Evolutionary conservation across 2,888 invertebrate genomes (phyloP).

Genomic region (Electrophaes corylata): DNA sequence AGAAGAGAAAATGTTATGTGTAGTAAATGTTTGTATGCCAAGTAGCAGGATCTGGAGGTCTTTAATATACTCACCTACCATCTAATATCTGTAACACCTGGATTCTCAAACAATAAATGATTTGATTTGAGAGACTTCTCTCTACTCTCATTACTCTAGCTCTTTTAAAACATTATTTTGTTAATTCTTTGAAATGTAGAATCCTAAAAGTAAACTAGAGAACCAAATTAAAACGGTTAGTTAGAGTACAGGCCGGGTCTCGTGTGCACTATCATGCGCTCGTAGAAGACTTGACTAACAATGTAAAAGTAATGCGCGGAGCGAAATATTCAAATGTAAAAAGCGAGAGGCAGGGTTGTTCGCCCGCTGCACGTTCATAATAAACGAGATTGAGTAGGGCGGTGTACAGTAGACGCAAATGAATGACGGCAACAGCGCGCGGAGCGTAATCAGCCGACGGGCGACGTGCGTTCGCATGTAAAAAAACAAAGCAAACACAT

Average conservation of each 20-base stretch:
- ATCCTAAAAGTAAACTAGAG: constrained; percentile 22
- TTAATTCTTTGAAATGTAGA: constrained; percentile 1
- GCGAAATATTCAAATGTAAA: constrained; percentile 73
- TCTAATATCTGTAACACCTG: too few relatives aligned
- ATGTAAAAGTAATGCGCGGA: constrained; percentile 65
- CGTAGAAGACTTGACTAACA: constrained; percentile 57
- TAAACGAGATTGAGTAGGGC: constrained; percentile 81
- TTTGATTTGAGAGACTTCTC: too few relatives aligned
- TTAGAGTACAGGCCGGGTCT: constrained; percentile 39
- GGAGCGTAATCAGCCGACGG: constrained; percentile 74
- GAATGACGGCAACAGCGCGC: constrained; percentile 74
- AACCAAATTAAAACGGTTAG: constrained; percentile 45
- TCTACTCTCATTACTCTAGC: background rate
- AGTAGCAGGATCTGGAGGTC: too few relatives aligned
- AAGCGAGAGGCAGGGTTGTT: constrained; percentile 61
- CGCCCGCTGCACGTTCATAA: constrained; percentile 74
- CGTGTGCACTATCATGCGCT: constrained; percentile 49
- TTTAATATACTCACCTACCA: too few relatives aligned
- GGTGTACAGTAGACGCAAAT: constrained; percentile 71
- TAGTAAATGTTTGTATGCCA: too few relatives aligned
- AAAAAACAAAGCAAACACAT: constrained; percentile 71
- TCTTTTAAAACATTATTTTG: background rate
- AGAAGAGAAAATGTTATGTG: too few relatives aligned
- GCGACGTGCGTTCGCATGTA: constrained; percentile 68
- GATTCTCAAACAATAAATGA: too few relatives aligned